Evolutionary conservation across 35 echinoderm and acorn worm species (phyloP).

Genomic region (Ophioderma brevispina): DNA sequence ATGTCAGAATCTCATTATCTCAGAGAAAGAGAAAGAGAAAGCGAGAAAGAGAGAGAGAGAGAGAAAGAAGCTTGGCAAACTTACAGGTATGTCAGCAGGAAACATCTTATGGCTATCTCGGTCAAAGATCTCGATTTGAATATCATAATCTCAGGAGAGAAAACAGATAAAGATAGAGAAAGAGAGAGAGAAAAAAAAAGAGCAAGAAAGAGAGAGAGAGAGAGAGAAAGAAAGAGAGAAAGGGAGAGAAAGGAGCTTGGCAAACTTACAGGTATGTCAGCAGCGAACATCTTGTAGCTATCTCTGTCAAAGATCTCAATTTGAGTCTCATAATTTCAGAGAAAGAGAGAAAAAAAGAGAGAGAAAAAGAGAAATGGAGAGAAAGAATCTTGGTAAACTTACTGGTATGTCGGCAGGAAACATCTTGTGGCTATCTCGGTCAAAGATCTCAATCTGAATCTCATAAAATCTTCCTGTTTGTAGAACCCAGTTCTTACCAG

Average conservation of each 20-base stretch:
- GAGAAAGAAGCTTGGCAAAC: no score
- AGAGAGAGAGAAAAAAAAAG: no score
- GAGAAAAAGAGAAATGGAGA: no score
- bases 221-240: no score
- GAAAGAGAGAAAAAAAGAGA: no score
- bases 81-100: slow-evolving; percentile 85
- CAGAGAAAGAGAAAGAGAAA: no score
- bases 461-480: slow-evolving; percentile 73
- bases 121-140: slow-evolving; percentile 86
- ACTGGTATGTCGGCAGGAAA: slow-evolving; percentile 91
- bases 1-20: slow-evolving; percentile 83
- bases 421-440: slow-evolving; percentile 93
- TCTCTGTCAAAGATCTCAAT: slow-evolving; percentile 90
- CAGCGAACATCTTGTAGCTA: slow-evolving; percentile 87
- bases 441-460: slow-evolving; percentile 89
- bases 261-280: slow-evolving; percentile 78
- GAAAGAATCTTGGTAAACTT: no score
- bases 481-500: slow-evolving; percentile 88
- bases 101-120: slow-evolving; percentile 89
- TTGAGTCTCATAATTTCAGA: slow-evolving; percentile 84
- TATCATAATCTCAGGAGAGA: no score
- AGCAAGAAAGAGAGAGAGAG: no score
- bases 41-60: no score
- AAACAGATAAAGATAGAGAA: no score
- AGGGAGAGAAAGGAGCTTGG: no score